Base-by-base conservation (phyloP, 2,888 invertebrate genomes). In the Phortica magna region DNA sequence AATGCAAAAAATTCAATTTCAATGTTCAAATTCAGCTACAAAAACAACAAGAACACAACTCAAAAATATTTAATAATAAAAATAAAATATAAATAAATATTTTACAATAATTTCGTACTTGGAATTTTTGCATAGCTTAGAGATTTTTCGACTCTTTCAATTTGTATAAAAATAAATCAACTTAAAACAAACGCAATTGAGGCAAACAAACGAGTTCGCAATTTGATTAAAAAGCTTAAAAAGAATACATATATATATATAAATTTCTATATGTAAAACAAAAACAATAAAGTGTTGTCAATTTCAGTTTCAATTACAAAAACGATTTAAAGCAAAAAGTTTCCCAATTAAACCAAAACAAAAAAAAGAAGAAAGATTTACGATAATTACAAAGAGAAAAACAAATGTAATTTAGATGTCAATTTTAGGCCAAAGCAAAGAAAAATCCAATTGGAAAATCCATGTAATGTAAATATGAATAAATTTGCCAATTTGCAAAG, bases 1-100 rank as follows among this genome's bases (percentile, higher is more conserved):
- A 79, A 78, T 72, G 68, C 59, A 65, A 42, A 75, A 31, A 70
- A 64, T 73, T 41, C 39, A 39, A 67, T 67, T 22, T 14, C 61
- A 61, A 61, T 61, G 61, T 61, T 61, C 61, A 43, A 65, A 65
- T 31, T 12, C 19, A 65, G 14, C 22, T 19, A 70, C 39, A 19
- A 41, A 74, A 73, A 59, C 75, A 61, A 61, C n/a, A n/a, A 70
- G 70, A 41, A 68, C 53, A 67, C 14, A 68, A 74, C 48, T 17
- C 39, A 55, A 65, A 59, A 39, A 43, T 42, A 59, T 39, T 53
- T 55, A 59, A 42, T 41, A 39, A 71, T 43, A 67, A 75, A 75
- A 57, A 57, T 57, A 57, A 59, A n/a, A 17, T 17, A 22, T 10
- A 9, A 31, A 55, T 39, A 67, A 14, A 67, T 67, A 17, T 17